Percentiles rank a stretch among this genome's conserved stretches.
Evolutionary conservation across 2,888 invertebrate genomes (phyloP).

Genomic region (Flabesymbios commensalis): DNA sequence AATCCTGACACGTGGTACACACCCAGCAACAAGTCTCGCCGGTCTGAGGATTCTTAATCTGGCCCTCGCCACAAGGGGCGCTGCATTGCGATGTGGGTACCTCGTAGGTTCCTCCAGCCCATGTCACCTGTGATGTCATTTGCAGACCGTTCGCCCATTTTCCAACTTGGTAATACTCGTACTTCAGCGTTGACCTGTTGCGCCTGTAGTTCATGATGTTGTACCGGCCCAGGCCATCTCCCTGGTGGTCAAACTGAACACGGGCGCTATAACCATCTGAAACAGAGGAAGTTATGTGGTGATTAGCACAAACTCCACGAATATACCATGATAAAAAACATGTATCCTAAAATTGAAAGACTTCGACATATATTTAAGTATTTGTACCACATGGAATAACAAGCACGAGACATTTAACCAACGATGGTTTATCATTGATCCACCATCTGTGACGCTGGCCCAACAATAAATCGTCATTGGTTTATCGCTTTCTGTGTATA

Average conservation of each 20-base stretch:
- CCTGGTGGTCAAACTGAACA: conserved; percentile 66
- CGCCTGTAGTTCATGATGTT: conserved; percentile 63
- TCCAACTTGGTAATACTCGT: conserved; percentile 56
- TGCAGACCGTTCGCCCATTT: conserved; percentile 64
- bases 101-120: conserved; percentile 55
- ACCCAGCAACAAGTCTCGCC: conserved; percentile 63
- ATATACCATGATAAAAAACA: no score
- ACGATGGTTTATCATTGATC: no score
- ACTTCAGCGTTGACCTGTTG: conserved; percentile 44
- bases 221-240: conserved; percentile 63
- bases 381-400: no score
- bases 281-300: no score
- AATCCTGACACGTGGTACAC: conserved; percentile 52
- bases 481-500: no score
- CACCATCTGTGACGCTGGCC: no score
- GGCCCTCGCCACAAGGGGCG: conserved; percentile 59
- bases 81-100: conserved; percentile 62
- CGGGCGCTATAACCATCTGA: conserved; percentile 72
- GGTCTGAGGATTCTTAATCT: conserved; percentile 60
- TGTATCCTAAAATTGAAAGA: no score
- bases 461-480: no score
- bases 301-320: no score
- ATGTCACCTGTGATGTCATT: conserved; percentile 51
- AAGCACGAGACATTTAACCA: no score
- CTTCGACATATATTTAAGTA: no score